Conservation (phyloP, 2,797 vertebrate genomes). For the Phyllotis vaccarum region DNA sequence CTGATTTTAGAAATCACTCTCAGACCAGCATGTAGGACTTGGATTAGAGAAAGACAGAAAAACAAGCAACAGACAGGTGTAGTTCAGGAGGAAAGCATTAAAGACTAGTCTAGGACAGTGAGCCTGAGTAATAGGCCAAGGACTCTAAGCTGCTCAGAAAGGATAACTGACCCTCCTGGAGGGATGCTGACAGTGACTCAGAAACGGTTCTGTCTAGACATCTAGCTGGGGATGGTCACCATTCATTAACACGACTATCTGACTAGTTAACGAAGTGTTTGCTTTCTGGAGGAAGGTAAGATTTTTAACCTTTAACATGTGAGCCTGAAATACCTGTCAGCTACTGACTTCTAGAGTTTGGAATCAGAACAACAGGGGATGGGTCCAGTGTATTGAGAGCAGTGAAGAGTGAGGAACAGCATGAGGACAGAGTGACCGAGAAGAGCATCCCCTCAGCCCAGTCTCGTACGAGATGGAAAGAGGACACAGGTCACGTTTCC, state of each 20-base stretch:
- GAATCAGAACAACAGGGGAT: not conserved
- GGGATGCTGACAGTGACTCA: not conserved
- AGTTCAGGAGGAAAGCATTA: not conserved
- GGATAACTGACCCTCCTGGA: not conserved
- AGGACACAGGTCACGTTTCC: not conserved
- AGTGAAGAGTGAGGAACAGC: not conserved
- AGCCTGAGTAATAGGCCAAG: not conserved
- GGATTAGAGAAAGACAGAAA: not conserved
- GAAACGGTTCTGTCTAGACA: constrained; percentile 32
- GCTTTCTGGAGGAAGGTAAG: not conserved
- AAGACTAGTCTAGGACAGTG: not conserved
- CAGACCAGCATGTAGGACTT: not conserved
- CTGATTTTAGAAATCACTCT: not conserved
- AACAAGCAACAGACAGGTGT: not conserved
- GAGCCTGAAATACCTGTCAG: constrained; percentile 13
- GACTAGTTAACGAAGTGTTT: not conserved
- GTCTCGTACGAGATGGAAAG: not conserved
- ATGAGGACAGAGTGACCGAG: not conserved
- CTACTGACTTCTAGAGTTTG: not conserved
- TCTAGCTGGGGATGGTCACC: not conserved
- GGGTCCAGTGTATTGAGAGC: not conserved
- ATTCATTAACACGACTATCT: not conserved
- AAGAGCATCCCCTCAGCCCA: not conserved
- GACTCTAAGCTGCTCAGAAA: not conserved
- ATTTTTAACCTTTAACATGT: constrained; percentile 49